A percentile compares a stretch with the other conserved stretches of the same genome.
Evolutionary conservation across 2,113 vertebrate species (phyloP).

Genomic region (Oreochromis tanganicae): DNA sequence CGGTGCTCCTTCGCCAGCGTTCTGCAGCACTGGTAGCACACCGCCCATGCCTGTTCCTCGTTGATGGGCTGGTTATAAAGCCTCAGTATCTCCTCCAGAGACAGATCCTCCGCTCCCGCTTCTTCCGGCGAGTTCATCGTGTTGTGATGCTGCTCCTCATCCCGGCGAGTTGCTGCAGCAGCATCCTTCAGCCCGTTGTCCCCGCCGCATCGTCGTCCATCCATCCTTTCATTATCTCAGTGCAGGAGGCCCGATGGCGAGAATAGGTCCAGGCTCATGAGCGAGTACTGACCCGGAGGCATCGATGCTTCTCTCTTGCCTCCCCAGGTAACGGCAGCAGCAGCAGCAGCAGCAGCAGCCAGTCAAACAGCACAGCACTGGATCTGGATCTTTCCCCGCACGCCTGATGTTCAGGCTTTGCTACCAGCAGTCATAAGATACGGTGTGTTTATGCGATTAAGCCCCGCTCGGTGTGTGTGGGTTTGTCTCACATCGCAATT

Average conservation of each 20-base stretch:
- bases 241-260: slow-evolving; percentile 27
- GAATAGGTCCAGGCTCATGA: slow-evolving; percentile 1
- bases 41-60: slow-evolving; percentile 97
- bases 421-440: slow-evolving; percentile 34
- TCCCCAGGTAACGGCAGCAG: not conserved
- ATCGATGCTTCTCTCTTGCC: slow-evolving; percentile 16
- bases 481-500: slow-evolving; percentile 6
- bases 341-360: not conserved
- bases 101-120: slow-evolving; percentile 69
- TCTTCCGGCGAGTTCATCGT: slow-evolving; percentile 55
- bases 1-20: slow-evolving; percentile 67
- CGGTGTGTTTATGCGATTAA: not conserved
- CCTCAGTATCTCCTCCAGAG: slow-evolving; percentile 83
- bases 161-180: slow-evolving; percentile 33
- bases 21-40: slow-evolving; percentile 90
- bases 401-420: not conserved
- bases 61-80: slow-evolving; percentile 95
- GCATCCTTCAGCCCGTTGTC: slow-evolving; percentile 58
- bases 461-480: not conserved
- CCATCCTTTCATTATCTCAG: slow-evolving; percentile 72
- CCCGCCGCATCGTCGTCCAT: slow-evolving; percentile 52
- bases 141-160: slow-evolving; percentile 26
- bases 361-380: not conserved
- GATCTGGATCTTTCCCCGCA: not conserved
- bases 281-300: not conserved